Conservation (phyloP, 1,140 invertebrate species). For the Drosophila lacertosa region DNA sequence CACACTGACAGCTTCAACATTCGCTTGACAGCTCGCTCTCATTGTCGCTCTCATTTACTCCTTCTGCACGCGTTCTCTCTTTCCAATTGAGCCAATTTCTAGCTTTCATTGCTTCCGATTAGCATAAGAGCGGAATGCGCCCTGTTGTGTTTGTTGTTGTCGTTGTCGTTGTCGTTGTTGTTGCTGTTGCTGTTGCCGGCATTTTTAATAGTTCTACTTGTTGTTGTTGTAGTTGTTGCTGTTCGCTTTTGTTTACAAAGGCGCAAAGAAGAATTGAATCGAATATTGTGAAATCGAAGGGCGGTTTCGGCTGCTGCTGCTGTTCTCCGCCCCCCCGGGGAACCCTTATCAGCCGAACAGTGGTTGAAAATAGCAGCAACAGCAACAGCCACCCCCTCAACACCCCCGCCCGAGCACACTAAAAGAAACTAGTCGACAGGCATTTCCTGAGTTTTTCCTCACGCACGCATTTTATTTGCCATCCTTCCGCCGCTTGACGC, state of each 20-base stretch:
- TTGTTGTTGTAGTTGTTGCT: slow-evolving; percentile 39
- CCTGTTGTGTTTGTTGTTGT: slow-evolving; percentile 17
- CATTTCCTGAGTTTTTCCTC: slow-evolving; percentile 51
- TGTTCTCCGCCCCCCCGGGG: slow-evolving; percentile 13
- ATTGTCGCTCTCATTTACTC: slow-evolving; percentile 11
- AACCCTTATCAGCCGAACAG: slow-evolving; percentile 36
- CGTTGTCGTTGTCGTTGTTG: slow-evolving; percentile 46
- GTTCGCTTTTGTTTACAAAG: slow-evolving; percentile 48
- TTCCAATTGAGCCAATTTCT: slow-evolving; percentile 81
- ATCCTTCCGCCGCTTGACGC: slow-evolving; percentile 31
- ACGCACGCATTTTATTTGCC: slow-evolving; percentile 61
- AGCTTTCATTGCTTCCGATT: slow-evolving; percentile 77
- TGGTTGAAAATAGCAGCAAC: slow-evolving; percentile 58
- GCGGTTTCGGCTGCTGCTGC: slow-evolving; percentile 39
- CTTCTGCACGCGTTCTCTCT: slow-evolving; percentile 48
- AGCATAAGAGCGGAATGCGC: slow-evolving; percentile 56
- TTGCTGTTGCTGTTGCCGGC: slow-evolving; percentile 33
- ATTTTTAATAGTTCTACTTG: slow-evolving; percentile 39
- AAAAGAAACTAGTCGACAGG: slow-evolving; percentile 17
- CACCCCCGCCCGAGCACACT: slow-evolving; percentile 4
- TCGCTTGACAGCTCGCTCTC: slow-evolving; percentile 29
- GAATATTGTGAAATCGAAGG: slow-evolving; percentile 22
- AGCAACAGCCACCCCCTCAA: background rate
- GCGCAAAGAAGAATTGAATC: slow-evolving; percentile 26
- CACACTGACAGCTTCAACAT: slow-evolving; percentile 29